Evolutionary conservation across 2,888 invertebrate species (phyloP).

Genomic region (Sinhomidia bicolor): DNA sequence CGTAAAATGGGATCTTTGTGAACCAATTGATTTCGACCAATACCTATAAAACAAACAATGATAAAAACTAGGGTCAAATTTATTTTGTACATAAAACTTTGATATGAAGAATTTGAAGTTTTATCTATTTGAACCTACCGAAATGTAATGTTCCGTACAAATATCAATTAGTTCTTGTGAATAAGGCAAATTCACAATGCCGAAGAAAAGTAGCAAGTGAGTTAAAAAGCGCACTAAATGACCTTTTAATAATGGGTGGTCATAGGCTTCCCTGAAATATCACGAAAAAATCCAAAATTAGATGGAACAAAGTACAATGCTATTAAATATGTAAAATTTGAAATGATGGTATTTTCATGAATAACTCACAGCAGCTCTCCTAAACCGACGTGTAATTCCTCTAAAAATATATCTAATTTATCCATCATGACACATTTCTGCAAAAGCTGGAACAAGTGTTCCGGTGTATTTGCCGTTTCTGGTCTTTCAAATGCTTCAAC

Average conservation of each 20-base stretch:
- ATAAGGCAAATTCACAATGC: constrained; percentile 67
- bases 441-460: constrained; percentile 68
- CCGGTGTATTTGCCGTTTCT: constrained; percentile 36
- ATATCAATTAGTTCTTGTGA: constrained; percentile 72
- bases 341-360: background rate
- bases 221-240: constrained; percentile 75
- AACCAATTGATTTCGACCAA: constrained; percentile 73
- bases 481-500: constrained; percentile 54
- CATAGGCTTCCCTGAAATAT: constrained; percentile 59
- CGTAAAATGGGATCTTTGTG: constrained; percentile 76
- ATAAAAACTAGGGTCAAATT: background rate
- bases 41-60: constrained; percentile 65
- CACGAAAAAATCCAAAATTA: constrained; percentile 1
- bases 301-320: background rate
- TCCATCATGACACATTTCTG: constrained; percentile 76
- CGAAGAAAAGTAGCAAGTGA: constrained; percentile 76
- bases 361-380: constrained; percentile 48
- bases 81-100: background rate
- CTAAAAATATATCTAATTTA: constrained; percentile 67
- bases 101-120: no score
- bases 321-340: background rate
- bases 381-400: constrained; percentile 1
- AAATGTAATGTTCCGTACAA: constrained; percentile 74
- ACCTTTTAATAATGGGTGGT: constrained; percentile 64
- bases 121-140: constrained; percentile 42